These are phyloP conservation scores for Heterohyrax brucei DNA, from an alignment of 2,797 vertebrate species.

Conservation along the genomic window DNA sequence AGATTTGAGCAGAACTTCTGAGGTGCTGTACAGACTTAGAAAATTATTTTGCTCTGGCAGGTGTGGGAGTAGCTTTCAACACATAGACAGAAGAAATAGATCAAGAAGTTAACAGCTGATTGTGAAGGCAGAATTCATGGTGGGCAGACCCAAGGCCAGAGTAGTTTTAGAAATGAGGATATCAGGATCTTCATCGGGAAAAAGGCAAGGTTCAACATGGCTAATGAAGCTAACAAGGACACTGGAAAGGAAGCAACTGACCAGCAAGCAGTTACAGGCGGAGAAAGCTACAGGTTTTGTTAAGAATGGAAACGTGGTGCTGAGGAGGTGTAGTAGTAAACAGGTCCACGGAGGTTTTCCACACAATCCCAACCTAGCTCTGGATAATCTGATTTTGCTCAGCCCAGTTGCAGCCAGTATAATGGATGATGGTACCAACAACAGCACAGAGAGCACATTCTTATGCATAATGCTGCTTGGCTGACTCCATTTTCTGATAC, in stretches of 20 bases:
- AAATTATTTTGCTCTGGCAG: conserved; percentile 43
- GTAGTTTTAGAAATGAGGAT: conserved; percentile 25
- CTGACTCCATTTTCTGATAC: conserved; percentile 56
- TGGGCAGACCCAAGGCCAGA: conserved; percentile 8
- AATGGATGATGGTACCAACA: conserved; percentile 26
- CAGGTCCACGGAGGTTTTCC: conserved; percentile 38
- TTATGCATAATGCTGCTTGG: conserved; percentile 42
- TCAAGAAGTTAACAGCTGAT: conserved; percentile 3
- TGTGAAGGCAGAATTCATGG: conserved; percentile 42
- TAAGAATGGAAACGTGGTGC: conserved; percentile 23
- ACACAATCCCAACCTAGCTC: background rate
- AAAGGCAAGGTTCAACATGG: conserved; percentile 54
- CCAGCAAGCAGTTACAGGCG: conserved; percentile 29
- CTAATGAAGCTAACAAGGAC: conserved; percentile 46
- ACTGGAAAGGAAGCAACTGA: conserved; percentile 53
- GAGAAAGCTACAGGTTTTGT: conserved; percentile 16
- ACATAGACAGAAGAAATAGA: conserved; percentile 14
- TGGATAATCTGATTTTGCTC: conserved; percentile 57
- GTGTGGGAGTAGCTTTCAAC: background rate
- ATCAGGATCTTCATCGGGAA: conserved; percentile 17
- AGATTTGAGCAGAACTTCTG: conserved; percentile 11
- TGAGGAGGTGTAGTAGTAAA: conserved; percentile 29
- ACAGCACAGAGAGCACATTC: conserved; percentile 32
- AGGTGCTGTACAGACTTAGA: conserved; percentile 21
- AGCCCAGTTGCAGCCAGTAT: background rate